A percentile compares a stretch with the other conserved stretches of the same genome.
Conservation (phyloP, 2,797 vertebrate genomes). For the Craterocephalus amniculus region DNA sequence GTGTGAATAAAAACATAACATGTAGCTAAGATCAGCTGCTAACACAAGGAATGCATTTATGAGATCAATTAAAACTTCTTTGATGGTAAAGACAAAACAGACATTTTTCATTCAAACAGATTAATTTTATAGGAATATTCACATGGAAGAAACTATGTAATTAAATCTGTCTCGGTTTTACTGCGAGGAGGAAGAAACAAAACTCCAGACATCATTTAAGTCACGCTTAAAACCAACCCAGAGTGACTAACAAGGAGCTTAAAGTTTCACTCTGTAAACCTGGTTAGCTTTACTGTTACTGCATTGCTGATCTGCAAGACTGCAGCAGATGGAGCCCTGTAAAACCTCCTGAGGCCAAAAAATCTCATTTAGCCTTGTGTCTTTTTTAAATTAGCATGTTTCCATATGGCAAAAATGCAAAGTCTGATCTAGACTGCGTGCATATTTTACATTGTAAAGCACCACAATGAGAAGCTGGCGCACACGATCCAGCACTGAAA, state of each 20-base stretch:
- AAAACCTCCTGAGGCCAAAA: constrained; percentile 20
- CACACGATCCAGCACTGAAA: constrained; percentile 21
- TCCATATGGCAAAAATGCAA: constrained; percentile 24
- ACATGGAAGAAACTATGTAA: not conserved
- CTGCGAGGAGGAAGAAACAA: not conserved
- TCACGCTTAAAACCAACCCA: not conserved
- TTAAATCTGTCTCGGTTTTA: not conserved
- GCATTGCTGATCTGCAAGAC: constrained; percentile 33
- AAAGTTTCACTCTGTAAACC: constrained; percentile 16
- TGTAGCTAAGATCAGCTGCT: not conserved
- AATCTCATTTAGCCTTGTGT: constrained; percentile 17
- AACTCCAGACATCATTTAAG: not conserved
- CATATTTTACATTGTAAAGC: constrained; percentile 38
- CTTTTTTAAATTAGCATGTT: constrained; percentile 27
- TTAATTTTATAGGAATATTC: not conserved
- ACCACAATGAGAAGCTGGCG: constrained; percentile 24
- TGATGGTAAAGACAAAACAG: not conserved
- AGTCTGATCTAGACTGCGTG: constrained; percentile 6
- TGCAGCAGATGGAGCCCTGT: constrained; percentile 26
- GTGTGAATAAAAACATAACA: not conserved
- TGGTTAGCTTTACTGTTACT: constrained; percentile 38
- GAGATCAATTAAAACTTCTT: not conserved
- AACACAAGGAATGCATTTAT: not conserved
- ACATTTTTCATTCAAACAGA: not conserved
- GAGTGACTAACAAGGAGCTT: constrained; percentile 9